A percentile compares a stretch with the other conserved stretches of the same genome.
Evolutionary conservation across 1,140 invertebrate genomes (phyloP).

Genomic region (Pseudobourletiella spinata): DNA sequence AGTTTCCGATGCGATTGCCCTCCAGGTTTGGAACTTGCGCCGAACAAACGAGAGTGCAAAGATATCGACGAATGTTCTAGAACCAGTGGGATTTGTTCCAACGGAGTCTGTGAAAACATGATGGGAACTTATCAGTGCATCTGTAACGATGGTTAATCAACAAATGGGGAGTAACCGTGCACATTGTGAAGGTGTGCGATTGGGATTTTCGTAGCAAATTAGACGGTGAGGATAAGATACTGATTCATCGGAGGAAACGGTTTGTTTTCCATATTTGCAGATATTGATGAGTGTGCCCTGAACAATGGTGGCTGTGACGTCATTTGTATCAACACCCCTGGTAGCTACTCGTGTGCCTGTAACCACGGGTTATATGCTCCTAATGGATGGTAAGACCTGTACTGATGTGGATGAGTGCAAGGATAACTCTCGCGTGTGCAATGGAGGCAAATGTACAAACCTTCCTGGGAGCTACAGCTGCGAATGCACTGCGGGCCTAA

Average conservation of each 20-base stretch:
- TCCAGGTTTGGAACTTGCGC: conserved; percentile 52
- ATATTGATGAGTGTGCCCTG: conserved; percentile 56
- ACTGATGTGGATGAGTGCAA: conserved; percentile 62
- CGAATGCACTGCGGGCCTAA: conserved; percentile 63
- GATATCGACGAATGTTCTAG: conserved; percentile 53
- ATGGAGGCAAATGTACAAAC: conserved; percentile 73
- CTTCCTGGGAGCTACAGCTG: conserved; percentile 57
- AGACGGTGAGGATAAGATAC: no score
- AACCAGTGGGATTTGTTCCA: conserved; percentile 71
- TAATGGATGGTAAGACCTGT: conserved; percentile 43
- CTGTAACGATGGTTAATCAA: conserved; percentile 69
- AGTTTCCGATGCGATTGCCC: conserved; percentile 52
- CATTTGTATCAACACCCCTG: conserved; percentile 52
- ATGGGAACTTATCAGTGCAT: conserved; percentile 66
- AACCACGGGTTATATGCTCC: conserved; percentile 42
- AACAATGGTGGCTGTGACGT: conserved; percentile 56
- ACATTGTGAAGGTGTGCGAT: conserved; percentile 49
- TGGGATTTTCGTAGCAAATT: no score
- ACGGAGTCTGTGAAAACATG: conserved; percentile 75
- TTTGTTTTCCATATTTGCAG: no score
- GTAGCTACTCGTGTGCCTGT: conserved; percentile 44
- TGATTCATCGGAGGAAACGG: no score
- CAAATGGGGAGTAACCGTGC: conserved; percentile 52
- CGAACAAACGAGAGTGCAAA: conserved; percentile 56
- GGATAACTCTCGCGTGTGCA: conserved; percentile 66